Evolutionary conservation across 2,113 vertebrate species (phyloP).

Genomic region (Desmodus rotundus): DNA sequence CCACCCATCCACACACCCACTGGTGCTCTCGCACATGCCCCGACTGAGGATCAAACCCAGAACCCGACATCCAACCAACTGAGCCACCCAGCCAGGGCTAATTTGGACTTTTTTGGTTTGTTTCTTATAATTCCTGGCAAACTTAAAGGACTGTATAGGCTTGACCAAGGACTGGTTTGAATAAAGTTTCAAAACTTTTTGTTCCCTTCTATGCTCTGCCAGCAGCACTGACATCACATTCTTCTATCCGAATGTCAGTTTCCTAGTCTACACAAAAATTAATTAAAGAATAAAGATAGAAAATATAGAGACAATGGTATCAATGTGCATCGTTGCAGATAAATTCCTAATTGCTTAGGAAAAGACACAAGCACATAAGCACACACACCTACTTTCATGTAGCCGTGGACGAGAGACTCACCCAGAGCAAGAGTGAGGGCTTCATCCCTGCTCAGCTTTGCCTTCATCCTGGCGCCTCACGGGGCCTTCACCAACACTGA

Average conservation of each 20-base stretch:
- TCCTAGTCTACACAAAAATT: background rate
- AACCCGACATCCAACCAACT: too few species aligned
- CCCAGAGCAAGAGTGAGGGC: background rate
- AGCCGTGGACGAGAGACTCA: background rate
- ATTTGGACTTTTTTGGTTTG: background rate
- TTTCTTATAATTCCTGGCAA: background rate
- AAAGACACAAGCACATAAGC: background rate
- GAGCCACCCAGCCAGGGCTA: too few species aligned
- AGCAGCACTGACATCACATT: background rate
- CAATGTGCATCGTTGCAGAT: background rate
- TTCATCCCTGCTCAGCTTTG: background rate
- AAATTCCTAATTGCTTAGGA: background rate
- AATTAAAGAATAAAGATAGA: background rate
- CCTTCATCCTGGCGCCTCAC: rapidly evolving
- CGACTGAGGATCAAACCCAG: too few species aligned
- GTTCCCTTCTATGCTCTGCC: background rate
- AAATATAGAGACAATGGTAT: background rate
- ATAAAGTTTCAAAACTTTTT: background rate
- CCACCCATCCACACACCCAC: too few species aligned
- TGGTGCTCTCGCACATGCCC: too few species aligned
- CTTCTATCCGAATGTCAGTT: background rate
- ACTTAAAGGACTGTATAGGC: background rate
- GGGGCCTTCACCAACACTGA: background rate
- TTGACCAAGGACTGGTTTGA: background rate
- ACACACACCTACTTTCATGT: background rate